Percentiles rank a stretch among this genome's conserved stretches.
Conservation (phyloP, 2,797 vertebrate genomes). For the Coluber constrictor region DNA sequence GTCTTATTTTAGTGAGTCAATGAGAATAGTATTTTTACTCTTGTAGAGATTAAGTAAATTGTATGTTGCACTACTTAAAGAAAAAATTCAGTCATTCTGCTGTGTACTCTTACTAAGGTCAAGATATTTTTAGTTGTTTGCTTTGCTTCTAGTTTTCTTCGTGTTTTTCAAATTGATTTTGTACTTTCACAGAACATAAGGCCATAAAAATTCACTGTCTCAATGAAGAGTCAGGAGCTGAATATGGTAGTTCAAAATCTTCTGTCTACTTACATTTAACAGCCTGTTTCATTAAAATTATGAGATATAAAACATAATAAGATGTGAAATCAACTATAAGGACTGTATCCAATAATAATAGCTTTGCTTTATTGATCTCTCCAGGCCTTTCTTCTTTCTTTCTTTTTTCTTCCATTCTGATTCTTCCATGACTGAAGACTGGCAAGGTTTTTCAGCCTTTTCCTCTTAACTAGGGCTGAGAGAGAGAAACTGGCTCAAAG, state of each 20-base stretch:
- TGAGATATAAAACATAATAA: slow-evolving; percentile 50
- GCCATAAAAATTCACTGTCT: slow-evolving; percentile 41
- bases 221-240: slow-evolving; percentile 32
- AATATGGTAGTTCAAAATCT: slow-evolving; percentile 55
- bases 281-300: slow-evolving; percentile 57
- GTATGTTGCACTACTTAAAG: not conserved
- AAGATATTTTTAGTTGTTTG: slow-evolving; percentile 50
- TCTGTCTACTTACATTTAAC: slow-evolving; percentile 30
- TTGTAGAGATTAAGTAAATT: slow-evolving; percentile 35
- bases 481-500: not conserved
- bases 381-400: not conserved
- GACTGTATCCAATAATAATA: not conserved
- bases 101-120: slow-evolving; percentile 16
- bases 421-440: not conserved
- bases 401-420: not conserved
- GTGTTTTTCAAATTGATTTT: not conserved
- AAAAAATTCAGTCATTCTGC: not conserved
- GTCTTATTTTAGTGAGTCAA: not conserved
- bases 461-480: not conserved
- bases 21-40: slow-evolving; percentile 10
- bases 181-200: slow-evolving; percentile 38
- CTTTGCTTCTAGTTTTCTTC: slow-evolving; percentile 23
- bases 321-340: slow-evolving; percentile 47
- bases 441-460: not conserved
- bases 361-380: not conserved